Base-by-base conservation (phyloP, 37 sponge, comb jelly and placozoan genomes). In the Aplysina aerophoba region DNA sequence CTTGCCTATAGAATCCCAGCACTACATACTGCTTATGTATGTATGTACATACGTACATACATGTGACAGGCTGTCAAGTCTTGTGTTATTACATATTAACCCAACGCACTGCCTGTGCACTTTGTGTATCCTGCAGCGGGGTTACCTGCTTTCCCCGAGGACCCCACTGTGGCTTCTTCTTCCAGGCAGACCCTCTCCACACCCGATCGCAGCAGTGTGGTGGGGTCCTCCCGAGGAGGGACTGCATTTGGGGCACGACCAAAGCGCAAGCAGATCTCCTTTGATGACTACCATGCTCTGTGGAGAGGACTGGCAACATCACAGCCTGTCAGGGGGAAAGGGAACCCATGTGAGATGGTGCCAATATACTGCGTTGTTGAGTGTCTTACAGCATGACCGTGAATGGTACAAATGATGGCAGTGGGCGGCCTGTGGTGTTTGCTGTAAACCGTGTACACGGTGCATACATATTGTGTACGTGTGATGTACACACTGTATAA, bases 231-330 rank as follows among this genome's bases (percentile, higher is more conserved):
- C 8, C 33, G 22, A 19, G 28, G 41, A 58, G 35, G 21, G 14
- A 38, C 34, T 38, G n/a, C 83, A 38, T 36, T 58, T 24, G 50
- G 36, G 39, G 55, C 68, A 21, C 27, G 22, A 24, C 39, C 67
- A 24, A 80, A 40, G 71, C 40, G 62, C 30, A 83, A 74, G 59
- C 72, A 41, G 24, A 54, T 94, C 6, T 92, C 95, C 24, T 95
- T 88, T 87, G 92, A 87, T 83, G 90, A 95, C 65, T 95, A 95
- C 73, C 90, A 87, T 38, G 54, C 78, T 4, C 54, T 92, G 6
- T 95, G 95, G 95, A 92, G 82, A 82, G 93, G 93, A 0, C 84
- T 95, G 65, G 95, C 95, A 34, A 95, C 95, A 17, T 89, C 95
- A 4, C 55, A 83, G 53, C 71, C 90, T 36, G 58, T 30, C 1